A percentile compares a stretch with the other conserved stretches of the same genome.
Conservation (phyloP, 2,888 invertebrate genomes). For the Agrotis exclamationis region DNA sequence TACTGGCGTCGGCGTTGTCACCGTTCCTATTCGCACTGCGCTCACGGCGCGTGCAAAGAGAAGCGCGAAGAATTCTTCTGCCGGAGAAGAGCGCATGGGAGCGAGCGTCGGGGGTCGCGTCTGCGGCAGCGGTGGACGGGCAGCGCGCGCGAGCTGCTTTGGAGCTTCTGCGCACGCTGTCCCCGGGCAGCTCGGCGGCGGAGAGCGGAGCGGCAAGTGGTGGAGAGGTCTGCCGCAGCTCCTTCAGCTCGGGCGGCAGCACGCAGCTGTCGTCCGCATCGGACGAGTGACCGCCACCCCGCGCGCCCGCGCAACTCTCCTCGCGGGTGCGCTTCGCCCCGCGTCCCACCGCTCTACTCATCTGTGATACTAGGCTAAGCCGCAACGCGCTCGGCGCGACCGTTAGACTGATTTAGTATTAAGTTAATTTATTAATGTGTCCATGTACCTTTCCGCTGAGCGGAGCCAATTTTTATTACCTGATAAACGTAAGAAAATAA, state of each 20-base stretch:
- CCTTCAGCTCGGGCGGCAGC: conserved; percentile 92
- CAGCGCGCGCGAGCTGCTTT: conserved; percentile 86
- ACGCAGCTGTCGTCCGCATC: conserved; percentile 92
- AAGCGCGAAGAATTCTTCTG: conserved; percentile 83
- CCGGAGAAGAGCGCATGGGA: conserved; percentile 89
- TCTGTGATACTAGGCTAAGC: conserved; percentile 91
- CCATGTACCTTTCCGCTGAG: conserved; percentile 90
- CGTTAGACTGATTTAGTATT: conserved; percentile 90
- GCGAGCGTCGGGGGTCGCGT: conserved; percentile 89
- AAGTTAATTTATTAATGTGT: conserved; percentile 89
- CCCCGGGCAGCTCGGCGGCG: conserved; percentile 85
- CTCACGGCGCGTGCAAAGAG: conserved; percentile 92
- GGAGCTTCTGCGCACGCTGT: conserved; percentile 84
- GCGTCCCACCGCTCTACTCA: conserved; percentile 90
- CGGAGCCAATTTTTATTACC: conserved; percentile 88
- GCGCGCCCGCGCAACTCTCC: conserved; percentile 68
- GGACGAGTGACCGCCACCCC: conserved; percentile 89
- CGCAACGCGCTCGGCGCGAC: conserved; percentile 88
- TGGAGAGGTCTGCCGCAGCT: conserved; percentile 91
- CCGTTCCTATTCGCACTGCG: conserved; percentile 95
- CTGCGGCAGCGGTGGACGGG: conserved; percentile 90
- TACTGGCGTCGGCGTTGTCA: conserved; percentile 93
- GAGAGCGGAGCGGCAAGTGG: conserved; percentile 78
- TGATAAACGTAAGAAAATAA: conserved; percentile 83
- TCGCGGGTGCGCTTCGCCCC: conserved; percentile 84